Evolutionary conservation across 2,113 vertebrate genomes (phyloP), one percentile per base, ranked within the genome.

Genomic region (Tetrax tetrax): DNA sequence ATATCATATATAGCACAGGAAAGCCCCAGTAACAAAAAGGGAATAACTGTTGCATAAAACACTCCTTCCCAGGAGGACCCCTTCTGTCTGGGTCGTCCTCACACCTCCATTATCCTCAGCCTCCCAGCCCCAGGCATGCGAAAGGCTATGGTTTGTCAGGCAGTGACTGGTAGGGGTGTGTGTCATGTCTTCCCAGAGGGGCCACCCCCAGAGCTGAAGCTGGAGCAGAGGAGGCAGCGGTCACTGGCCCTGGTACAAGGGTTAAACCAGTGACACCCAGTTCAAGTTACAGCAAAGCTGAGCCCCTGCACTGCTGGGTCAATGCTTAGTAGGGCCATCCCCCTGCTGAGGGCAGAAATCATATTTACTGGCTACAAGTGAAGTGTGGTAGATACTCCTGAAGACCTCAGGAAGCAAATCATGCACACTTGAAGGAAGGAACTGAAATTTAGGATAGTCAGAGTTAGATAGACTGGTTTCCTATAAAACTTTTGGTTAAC

Each of bases 261-360:
- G 18, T 35, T 33, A 54, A 48, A 59, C 3, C 24, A 12, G 14
- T 0, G 3, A 21, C 28, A 47, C 3, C 22, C 29, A 64, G 12
- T 10, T 50, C 56, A 70, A 28, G 7, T 7, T 29, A 48, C 0
- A 0, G 3, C 0, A 4, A 48, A 29, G 6, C 18, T 50, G 24
- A 68, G 27, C 2, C 25, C 4, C 10, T 38, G 22, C 29, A 19
- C 29, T 6, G 1, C 16, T 2, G 6, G 8, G 8, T 25, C 19
- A 51, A 10, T 0, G 0, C 27, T 54, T 31, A 27, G 28, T 4
- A 1, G 3, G 4, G 2, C 12, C 8, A 43, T 20, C 9, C 33
- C 3, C 20, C 37, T 45, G 27, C 24, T 13, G 5, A 50, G 6
- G 12, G 20, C 14, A 60, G 35, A 64, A 50, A 18, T 23, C 5